Percentiles rank a stretch among this genome's conserved stretches.
Evolutionary conservation across 2,797 vertebrate species (phyloP).

Genomic region (Pseudochromis fuscus): DNA sequence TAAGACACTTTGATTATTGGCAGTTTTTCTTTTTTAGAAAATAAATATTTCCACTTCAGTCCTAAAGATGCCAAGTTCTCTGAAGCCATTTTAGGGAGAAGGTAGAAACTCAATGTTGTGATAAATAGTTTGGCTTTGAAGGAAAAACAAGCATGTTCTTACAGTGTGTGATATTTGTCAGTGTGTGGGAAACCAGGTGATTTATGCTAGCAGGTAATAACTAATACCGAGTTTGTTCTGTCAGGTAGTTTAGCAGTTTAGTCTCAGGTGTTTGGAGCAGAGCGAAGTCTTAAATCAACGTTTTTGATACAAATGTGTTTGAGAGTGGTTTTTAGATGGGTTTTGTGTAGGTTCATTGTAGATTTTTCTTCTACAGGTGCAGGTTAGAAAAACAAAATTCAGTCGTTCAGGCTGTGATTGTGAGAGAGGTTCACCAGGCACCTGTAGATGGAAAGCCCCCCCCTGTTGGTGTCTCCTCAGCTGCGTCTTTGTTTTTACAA

Average conservation of each 20-base stretch:
- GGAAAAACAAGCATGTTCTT: not conserved
- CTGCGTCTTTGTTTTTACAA: constrained; percentile 1
- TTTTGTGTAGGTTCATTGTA: constrained; percentile 27
- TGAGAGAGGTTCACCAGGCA: constrained; percentile 13
- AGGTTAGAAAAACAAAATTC: no score
- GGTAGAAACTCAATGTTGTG: not conserved
- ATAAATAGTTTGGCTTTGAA: constrained; percentile 7
- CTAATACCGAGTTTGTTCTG: constrained; percentile 52
- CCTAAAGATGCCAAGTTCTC: not conserved
- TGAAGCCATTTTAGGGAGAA: constrained; percentile 24
- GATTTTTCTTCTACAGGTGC: constrained; percentile 11
- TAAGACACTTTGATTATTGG: not conserved
- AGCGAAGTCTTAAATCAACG: constrained; percentile 52
- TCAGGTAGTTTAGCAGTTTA: constrained; percentile 63
- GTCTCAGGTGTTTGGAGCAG: constrained; percentile 71
- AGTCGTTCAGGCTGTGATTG: no score
- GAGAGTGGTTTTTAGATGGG: constrained; percentile 17
- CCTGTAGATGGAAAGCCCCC: not conserved
- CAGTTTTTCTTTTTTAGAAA: not conserved
- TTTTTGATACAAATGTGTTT: constrained; percentile 49
- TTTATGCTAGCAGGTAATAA: constrained; percentile 21
- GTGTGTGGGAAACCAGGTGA: constrained; percentile 51
- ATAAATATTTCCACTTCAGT: not conserved
- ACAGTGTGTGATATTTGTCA: no score
- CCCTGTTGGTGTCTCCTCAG: constrained; percentile 11